phyloP scores from a whole-genome alignment of 1,140 invertebrate species.

The Geopemphigus sp. region DNA sequence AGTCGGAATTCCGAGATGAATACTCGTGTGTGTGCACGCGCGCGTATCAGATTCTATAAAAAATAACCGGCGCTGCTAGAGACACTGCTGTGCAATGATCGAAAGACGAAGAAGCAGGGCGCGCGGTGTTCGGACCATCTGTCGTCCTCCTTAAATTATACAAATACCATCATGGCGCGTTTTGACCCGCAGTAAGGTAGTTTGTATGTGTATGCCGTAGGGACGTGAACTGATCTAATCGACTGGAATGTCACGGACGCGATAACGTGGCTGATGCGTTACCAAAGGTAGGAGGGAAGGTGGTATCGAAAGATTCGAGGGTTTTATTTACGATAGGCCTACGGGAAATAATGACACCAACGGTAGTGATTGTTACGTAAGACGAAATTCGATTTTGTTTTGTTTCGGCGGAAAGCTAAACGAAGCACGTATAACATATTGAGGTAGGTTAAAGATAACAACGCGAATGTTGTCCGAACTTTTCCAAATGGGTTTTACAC shows the following conservation, averaged over 20 bases:
- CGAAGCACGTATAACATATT: no score
- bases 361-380: no score
- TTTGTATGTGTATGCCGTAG: background rate
- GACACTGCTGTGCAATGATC: background rate
- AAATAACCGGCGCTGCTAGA: conserved; percentile 4
- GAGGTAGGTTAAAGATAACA: no score
- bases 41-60: background rate
- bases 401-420: no score
- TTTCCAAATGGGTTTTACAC: no score
- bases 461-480: no score
- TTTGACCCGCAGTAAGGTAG: background rate
- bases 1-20: conserved; percentile 3
- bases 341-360: background rate
- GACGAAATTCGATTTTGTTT: no score
- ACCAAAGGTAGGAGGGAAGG: background rate
- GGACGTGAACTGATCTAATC: conserved; percentile 1
- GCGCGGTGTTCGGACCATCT: conserved; percentile 2
- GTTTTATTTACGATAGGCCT: background rate
- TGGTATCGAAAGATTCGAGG: background rate
- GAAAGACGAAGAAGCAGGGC: background rate
- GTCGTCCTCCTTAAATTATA: conserved; percentile 18
- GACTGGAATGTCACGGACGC: background rate
- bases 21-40: background rate
- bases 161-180: background rate
- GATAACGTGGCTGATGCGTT: background rate